Conservation (phyloP, 2,888 invertebrate species). For the Caenorhabditis sulstoni region DNA sequence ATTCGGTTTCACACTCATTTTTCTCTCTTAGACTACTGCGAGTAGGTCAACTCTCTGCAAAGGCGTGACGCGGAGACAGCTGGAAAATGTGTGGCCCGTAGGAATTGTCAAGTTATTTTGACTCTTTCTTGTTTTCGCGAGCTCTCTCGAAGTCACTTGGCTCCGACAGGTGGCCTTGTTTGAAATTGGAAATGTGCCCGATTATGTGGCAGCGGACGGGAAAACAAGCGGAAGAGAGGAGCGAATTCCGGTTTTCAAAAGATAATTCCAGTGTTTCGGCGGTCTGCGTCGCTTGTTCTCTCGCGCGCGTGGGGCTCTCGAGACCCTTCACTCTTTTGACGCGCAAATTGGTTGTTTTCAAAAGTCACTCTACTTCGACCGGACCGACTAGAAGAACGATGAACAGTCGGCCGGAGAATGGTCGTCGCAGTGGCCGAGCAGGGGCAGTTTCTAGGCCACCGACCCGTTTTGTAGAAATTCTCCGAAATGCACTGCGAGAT, state of each 20-base stretch:
- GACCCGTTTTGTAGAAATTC: too few relatives aligned
- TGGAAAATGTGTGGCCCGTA: too few relatives aligned
- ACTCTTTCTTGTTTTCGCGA: neutral
- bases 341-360: slow-evolving; percentile 26
- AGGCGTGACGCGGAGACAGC: too few relatives aligned
- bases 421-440: too few relatives aligned
- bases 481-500: too few relatives aligned
- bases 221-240: slow-evolving; percentile 10
- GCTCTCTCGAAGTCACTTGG: too few relatives aligned
- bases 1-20: slow-evolving; percentile 44
- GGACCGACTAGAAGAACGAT: too few relatives aligned
- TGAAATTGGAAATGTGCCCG: too few relatives aligned
- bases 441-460: too few relatives aligned
- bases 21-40: slow-evolving; percentile 6
- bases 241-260: slow-evolving; percentile 50
- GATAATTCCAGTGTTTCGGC: slow-evolving; percentile 41
- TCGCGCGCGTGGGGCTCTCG: slow-evolving; percentile 25
- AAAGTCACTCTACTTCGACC: neutral
- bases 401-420: too few relatives aligned
- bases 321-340: slow-evolving; percentile 43
- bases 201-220: neutral
- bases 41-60: too few relatives aligned
- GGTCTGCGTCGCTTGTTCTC: slow-evolving; percentile 25
- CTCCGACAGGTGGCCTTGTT: too few relatives aligned
- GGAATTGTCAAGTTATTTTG: neutral